These are phyloP conservation scores for Gymnopithys bicolor DNA, from an alignment of 2,797 vertebrate species.

Conservation along the genomic window DNA sequence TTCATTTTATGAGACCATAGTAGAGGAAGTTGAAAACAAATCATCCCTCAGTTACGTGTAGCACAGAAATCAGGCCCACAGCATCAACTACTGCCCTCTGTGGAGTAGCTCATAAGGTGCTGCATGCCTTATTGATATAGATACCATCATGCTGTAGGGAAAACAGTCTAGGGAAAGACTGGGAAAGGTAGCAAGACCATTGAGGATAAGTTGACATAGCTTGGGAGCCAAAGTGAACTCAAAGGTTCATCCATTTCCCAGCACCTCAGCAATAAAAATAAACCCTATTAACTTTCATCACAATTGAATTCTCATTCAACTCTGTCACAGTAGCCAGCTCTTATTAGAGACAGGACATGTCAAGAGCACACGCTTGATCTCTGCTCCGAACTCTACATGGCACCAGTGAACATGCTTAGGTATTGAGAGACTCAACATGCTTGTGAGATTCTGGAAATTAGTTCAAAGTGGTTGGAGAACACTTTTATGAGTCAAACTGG, in stretches of 20 bases:
- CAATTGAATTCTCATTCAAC: not conserved
- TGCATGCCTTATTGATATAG: not conserved
- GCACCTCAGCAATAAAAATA: conserved; percentile 6
- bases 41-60: not conserved
- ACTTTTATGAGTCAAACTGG: not conserved
- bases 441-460: not conserved
- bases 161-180: not conserved
- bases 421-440: not conserved
- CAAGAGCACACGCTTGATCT: not conserved
- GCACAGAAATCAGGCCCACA: not conserved
- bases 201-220: not conserved
- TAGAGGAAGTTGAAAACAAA: not conserved
- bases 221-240: not conserved
- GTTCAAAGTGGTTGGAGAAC: not conserved
- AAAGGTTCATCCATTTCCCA: not conserved
- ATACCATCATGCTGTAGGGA: not conserved
- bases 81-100: not conserved
- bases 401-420: not conserved
- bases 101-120: not conserved
- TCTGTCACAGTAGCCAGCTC: not conserved
- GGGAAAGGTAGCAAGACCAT: not conserved
- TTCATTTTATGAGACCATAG: not conserved
- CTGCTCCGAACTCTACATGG: not conserved
- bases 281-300: conserved; percentile 15
- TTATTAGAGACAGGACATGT: not conserved